A percentile compares a stretch with the other conserved stretches of the same genome.
Conservation (phyloP, 2,888 invertebrate species). For the Stratiomys singularior region DNA sequence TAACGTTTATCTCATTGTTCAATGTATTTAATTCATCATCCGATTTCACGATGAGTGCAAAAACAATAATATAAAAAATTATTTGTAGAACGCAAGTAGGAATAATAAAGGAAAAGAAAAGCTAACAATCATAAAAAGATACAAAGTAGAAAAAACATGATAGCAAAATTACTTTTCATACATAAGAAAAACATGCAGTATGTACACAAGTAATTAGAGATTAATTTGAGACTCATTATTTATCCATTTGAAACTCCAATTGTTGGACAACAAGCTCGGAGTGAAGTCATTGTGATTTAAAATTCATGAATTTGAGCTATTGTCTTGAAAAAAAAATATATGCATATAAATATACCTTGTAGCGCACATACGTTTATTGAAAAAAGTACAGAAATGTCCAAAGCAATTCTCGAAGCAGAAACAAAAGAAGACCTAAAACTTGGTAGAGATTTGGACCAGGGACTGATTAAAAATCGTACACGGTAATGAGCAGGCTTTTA, state of each 20-base stretch:
- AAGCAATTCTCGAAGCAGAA: too few relatives aligned
- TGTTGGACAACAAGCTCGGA: not conserved
- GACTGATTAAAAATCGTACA: too few relatives aligned
- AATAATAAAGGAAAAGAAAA: not conserved
- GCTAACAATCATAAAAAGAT: not conserved
- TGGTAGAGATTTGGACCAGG: too few relatives aligned
- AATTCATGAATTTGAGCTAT: too few relatives aligned
- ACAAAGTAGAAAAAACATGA: not conserved
- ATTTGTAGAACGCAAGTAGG: not conserved
- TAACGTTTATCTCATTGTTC: slow-evolving; percentile 6
- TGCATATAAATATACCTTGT: too few relatives aligned
- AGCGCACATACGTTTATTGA: too few relatives aligned
- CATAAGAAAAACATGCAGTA: not conserved
- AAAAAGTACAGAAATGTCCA: too few relatives aligned
- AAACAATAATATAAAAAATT: slow-evolving; percentile 14
- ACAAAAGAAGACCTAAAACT: too few relatives aligned
- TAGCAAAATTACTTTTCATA: not conserved
- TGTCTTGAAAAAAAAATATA: too few relatives aligned
- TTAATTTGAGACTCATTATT: slow-evolving; percentile 43
- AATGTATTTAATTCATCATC: not conserved
- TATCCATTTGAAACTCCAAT: slow-evolving; percentile 40
- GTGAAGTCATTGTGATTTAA: too few relatives aligned
- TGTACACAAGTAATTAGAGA: slow-evolving; percentile 41
- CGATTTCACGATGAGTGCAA: not conserved
- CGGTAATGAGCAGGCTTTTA: too few relatives aligned